Evolutionary conservation across 2,797 vertebrate genomes (phyloP), one percentile per base, ranked within the genome.

Genomic region (Helostoma temminkii): DNA sequence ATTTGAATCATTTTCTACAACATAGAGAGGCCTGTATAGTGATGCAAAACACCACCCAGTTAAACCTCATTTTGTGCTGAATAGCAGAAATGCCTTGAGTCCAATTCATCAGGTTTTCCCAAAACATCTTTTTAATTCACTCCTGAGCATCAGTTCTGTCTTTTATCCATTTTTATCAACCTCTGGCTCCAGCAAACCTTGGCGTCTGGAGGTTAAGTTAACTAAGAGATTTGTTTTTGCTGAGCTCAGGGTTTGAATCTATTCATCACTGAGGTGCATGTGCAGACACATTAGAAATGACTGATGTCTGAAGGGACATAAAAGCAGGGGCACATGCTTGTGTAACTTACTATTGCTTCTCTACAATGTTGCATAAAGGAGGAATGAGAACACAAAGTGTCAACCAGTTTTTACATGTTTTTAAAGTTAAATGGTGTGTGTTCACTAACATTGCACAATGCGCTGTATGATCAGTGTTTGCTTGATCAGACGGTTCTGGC

Each of bases 211-310:
- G 22, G 21, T 15, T 66, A 22, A 16, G 46, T 36, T 25, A 53
- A 25, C 46, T 6, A 11, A 4, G 2, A 19, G 21, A 26, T 32
- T 56, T 45, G 9, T 46, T 45, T 78, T 41, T 1, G 2, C 8
- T 15, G 37, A 28, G 14, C 25, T 10, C 5, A 1, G 18, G 18
- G 37, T 54, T 52, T 0, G 50, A 22, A 50, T 21, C 4, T n/a
- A 2, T 43, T 46, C 19, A 39, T 61, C 84, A 58, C 48, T 64
- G 69, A 61, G 21, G 61, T 61, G 21, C 78, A 9, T 78, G 81
- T 65, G 25, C 14, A 57, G 46, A 47, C 74, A 37, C 52, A 32
- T 76, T 53, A 46, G 15, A 22, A 22, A 26, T 75, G 71, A 76
- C 8, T 45, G 26, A 43, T 12, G 10, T 1, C 37, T 0, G 2